Base-by-base conservation (phyloP, 2,113 vertebrate genomes). In the Aythya baeri region DNA sequence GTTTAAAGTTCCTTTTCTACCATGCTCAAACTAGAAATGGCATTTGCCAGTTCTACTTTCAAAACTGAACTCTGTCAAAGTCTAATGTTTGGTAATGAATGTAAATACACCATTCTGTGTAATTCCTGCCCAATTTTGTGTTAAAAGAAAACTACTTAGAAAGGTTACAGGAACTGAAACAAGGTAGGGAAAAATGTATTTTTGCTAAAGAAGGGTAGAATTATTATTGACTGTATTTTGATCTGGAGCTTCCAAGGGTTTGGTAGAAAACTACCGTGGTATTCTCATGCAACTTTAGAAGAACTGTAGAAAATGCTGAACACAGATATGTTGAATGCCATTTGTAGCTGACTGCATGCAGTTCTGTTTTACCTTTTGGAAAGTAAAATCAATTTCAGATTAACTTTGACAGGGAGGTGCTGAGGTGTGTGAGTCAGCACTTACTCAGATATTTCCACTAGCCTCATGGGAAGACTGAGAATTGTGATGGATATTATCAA, bases 311-410 rank as follows among this genome's bases (percentile, higher is more conserved):
- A 91, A 89, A 34, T 71, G 66, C 78, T 93, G 92, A 89, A 58
- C 46, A 8, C 61, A 74, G 46, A 49, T 91, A 32, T 50, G 44
- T 59, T 23, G 29, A 86, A 50, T 68, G 23, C 26, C 26, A 41
- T 92, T 92, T 77, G 76, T 88, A 77, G 82, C 89, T 95, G 91
- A 88, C 36, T 87, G 79, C 20, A 8, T 70, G 70, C 77, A 68
- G 57, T 59, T 94, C 15, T 86, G 43, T 58, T 91, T 95, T 93
- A 95, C 63, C 49, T 83, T 83, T 49, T 86, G 57, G 85, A 89
- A 94, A 83, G 78, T n/a, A 91, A 96, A 94, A 95, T 91, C 75
- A 78, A 83, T 95, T 91, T 83, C 83, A 87, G 90, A 93, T 96
- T 79, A 96, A 80, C 72, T 93, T 86, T 88, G 83, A 83, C 63